Evolutionary conservation across 2,888 invertebrate species (phyloP), one percentile per base, ranked within the genome.

Genomic region (Acleris holmiana): DNA sequence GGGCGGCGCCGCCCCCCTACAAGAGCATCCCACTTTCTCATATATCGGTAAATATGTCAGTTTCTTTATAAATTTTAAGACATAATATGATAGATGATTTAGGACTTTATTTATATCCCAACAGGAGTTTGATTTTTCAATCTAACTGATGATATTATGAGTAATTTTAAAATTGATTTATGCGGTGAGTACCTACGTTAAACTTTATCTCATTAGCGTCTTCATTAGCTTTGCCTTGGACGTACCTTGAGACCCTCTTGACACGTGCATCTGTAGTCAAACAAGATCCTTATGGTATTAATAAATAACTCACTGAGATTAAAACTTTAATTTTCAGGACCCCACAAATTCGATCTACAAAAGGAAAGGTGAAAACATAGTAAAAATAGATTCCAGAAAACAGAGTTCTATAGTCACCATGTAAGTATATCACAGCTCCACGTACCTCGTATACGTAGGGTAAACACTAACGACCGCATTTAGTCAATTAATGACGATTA

Each of bases 391-490:
- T 19, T 77, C 75, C 17, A 85, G 76, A 61, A 90, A 85, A 63
- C 93, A 93, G 61, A 91, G 86, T 63, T 93, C 93, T 1, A 70
- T 93, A 21, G 83, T 92, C 6, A 92, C 92, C 13, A 90, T 92
- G 92, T 92, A 76, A 85, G 90, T 84, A 44, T 6, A 17, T 6
- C 17, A 3, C 3, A 44, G 15, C 2, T 35, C 35, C 13, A n/a
- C n/a, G 13, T 35, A 35, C 13, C 2, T 23, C n/a, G n/a, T n/a
- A 29, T 29, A 29, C 29, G 29, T 29, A 5, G 29, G 25, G 7
- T 5, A 25, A 21, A 21, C 2, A 4, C n/a, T n/a, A n/a, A n/a
- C n/a, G n/a, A n/a, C n/a, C n/a, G n/a, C n/a, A n/a, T n/a, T n/a
- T n/a, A n/a, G n/a, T n/a, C 29, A 29, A 8, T 29, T 29, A 29